Conservation (phyloP, 1,140 invertebrate genomes). For the Pectinophora gossypiella region DNA sequence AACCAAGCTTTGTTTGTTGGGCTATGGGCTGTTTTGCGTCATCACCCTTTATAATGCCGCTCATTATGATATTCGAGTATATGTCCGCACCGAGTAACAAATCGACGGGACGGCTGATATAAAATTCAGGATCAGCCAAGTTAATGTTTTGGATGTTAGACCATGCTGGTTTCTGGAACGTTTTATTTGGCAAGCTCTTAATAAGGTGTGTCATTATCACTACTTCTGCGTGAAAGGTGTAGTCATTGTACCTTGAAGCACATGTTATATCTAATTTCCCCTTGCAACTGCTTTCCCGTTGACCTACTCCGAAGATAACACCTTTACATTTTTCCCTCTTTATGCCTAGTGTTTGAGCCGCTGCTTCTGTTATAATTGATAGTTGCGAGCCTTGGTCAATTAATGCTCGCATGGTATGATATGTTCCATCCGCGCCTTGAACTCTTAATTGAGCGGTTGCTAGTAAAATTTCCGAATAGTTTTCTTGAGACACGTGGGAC, state of each 20-base stretch:
- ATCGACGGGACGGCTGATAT: constrained; percentile 11
- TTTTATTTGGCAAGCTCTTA: neutral
- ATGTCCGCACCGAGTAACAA: constrained; percentile 14
- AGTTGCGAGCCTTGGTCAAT: constrained; percentile 1
- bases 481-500: constrained; percentile 10
- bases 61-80: constrained; percentile 10
- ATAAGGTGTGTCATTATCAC: neutral
- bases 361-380: neutral
- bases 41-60: constrained; percentile 9
- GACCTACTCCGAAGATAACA: neutral
- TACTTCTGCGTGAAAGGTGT: neutral
- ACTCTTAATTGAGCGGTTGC: constrained; percentile 15
- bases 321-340: neutral
- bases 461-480: constrained; percentile 14
- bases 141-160: constrained; percentile 2
- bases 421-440: constrained; percentile 6
- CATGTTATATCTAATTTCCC: neutral
- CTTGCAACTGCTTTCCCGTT: neutral
- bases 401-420: constrained; percentile 10
- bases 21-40: constrained; percentile 17
- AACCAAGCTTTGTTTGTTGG: constrained; percentile 25
- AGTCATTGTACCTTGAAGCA: neutral
- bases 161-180: neutral
- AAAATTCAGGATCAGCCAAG: constrained; percentile 14
- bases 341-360: neutral